phyloP scores from a whole-genome alignment of 2,888 invertebrate species.

The Melanostoma mellinum region DNA sequence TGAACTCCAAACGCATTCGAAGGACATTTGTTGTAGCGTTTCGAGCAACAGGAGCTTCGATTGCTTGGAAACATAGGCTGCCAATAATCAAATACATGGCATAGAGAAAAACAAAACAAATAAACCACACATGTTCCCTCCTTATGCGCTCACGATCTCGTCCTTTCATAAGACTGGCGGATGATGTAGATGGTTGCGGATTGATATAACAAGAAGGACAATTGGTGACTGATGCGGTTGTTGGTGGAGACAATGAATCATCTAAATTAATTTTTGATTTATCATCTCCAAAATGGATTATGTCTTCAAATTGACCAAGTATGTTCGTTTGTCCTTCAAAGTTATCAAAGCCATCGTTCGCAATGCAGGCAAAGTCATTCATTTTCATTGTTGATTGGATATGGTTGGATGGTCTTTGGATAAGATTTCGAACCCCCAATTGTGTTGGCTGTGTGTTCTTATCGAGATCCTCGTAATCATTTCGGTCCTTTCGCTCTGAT shows the following conservation, averaged over 20 bases:
- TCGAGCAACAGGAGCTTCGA: slow-evolving; percentile 86
- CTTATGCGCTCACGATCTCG: slow-evolving; percentile 43
- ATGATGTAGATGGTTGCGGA: slow-evolving; percentile 51
- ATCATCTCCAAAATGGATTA: slow-evolving; percentile 47
- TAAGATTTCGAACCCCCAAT: slow-evolving; percentile 32
- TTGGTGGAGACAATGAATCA: slow-evolving; percentile 43
- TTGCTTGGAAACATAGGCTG: slow-evolving; percentile 86
- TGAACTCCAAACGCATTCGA: slow-evolving; percentile 84
- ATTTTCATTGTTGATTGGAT: slow-evolving; percentile 26
- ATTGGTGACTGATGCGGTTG: slow-evolving; percentile 32
- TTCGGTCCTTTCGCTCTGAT: slow-evolving; percentile 43
- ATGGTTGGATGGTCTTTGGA: slow-evolving; percentile 4
- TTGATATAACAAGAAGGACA: slow-evolving; percentile 18
- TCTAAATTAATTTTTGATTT: slow-evolving; percentile 71
- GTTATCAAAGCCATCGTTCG: slow-evolving; percentile 11
- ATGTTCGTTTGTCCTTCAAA: slow-evolving; percentile 25
- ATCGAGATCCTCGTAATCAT: slow-evolving; percentile 75
- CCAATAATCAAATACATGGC: slow-evolving; percentile 86
- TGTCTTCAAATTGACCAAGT: slow-evolving; percentile 23
- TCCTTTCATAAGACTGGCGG: slow-evolving; percentile 21
- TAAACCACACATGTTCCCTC: slow-evolving; percentile 78
- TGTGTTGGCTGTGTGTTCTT: slow-evolving; percentile 49
- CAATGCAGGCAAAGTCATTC: slow-evolving; percentile 19
- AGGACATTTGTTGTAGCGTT: slow-evolving; percentile 83
- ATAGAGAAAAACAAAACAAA: slow-evolving; percentile 85